Percentiles rank a stretch among this genome's conserved stretches.
Evolutionary conservation across 2,113 vertebrate genomes (phyloP).

Genomic region (Drymodes brunneopygia): DNA sequence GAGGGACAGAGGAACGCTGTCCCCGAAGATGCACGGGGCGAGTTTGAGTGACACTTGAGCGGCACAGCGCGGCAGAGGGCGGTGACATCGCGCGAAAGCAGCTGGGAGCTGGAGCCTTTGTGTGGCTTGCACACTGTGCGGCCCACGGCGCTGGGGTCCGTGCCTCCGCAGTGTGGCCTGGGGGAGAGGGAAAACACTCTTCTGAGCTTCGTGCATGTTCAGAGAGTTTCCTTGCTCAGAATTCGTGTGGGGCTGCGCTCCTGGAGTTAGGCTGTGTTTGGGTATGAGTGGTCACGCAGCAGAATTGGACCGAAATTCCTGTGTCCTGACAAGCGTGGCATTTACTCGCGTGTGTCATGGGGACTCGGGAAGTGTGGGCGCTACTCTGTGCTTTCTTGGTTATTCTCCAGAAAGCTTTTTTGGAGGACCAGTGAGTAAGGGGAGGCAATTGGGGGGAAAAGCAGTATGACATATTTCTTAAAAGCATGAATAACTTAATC

Average conservation of each 20-base stretch:
- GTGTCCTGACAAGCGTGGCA: neutral
- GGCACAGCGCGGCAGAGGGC: neutral
- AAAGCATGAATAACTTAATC: neutral
- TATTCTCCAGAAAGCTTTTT: neutral
- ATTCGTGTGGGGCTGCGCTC: neutral
- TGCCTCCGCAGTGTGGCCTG: neutral
- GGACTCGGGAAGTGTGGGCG: neutral
- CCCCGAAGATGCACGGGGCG: rapidly evolving
- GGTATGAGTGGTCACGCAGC: neutral
- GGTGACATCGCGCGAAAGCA: neutral
- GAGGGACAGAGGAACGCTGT: neutral
- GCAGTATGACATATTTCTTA: neutral
- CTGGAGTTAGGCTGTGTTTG: neutral
- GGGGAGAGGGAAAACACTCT: neutral
- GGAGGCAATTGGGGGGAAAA: neutral
- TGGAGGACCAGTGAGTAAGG: neutral
- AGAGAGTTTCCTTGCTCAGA: neutral
- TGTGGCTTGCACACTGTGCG: rapidly evolving
- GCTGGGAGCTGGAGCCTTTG: neutral
- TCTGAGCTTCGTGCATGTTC: rapidly evolving
- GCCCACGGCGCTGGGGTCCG: rapidly evolving
- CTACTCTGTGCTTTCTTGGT: neutral
- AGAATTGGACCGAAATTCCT: neutral
- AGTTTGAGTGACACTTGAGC: neutral
- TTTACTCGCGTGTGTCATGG: neutral